Conservation (phyloP, 2,888 invertebrate genomes). For the Bruchidius siliquastri region DNA sequence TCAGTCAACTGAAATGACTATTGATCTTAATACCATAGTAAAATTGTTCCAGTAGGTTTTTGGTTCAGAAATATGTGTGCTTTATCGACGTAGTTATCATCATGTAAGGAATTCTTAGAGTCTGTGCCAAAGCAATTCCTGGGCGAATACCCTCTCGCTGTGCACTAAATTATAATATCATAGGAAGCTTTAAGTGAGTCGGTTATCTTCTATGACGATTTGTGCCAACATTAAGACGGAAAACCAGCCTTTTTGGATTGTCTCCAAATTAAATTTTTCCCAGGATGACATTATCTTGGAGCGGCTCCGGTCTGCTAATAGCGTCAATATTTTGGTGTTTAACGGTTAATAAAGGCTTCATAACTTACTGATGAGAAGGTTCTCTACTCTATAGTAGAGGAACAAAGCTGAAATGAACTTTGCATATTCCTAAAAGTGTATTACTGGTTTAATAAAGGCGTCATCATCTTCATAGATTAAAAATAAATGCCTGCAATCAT, state of each 20-base stretch:
- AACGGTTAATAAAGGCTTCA: not conserved
- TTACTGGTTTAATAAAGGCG: not conserved
- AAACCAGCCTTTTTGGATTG: conserved; percentile 9
- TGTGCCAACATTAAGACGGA: conserved; percentile 8
- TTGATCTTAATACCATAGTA: not conserved
- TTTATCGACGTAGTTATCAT: not conserved
- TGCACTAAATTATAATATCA: not conserved
- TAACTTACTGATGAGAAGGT: not conserved
- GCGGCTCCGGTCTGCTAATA: not conserved
- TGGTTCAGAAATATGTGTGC: not conserved
- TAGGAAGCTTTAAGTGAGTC: conserved; percentile 4
- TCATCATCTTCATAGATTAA: too few species aligned
- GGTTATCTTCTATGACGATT: conserved; percentile 6
- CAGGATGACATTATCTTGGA: conserved; percentile 4
- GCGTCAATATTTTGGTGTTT: not conserved
- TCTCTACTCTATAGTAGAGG: not conserved
- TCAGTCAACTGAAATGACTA: not conserved
- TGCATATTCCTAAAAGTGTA: not conserved
- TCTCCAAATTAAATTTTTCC: conserved; percentile 13
- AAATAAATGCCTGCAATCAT: too few species aligned
- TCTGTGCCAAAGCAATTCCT: not conserved
- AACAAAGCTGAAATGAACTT: not conserved
- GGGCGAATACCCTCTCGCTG: not conserved
- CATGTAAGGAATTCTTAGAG: not conserved
- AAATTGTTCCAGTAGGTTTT: not conserved